Conservation (phyloP, 2,888 invertebrate genomes). For the Ferdinandea cuprea region DNA sequence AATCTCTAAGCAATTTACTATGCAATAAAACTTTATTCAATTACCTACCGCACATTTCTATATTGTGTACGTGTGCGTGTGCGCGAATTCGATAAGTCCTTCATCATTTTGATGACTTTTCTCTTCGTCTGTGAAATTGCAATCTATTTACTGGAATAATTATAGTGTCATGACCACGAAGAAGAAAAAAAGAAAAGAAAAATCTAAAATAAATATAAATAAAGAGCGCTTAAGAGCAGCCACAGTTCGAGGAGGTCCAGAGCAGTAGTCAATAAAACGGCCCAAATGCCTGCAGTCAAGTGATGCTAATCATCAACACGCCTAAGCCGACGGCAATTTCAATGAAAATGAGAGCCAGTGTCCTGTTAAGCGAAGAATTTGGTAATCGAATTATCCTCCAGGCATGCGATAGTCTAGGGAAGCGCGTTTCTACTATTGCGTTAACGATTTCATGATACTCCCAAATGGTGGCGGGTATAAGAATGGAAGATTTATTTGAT, state of each 20-base stretch:
- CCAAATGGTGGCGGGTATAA: not conserved
- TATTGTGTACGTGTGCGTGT: too few species aligned
- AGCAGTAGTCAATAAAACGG: constrained; percentile 1
- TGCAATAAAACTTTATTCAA: constrained; percentile 33
- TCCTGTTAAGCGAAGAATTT: constrained; percentile 7
- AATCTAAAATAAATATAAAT: too few species aligned
- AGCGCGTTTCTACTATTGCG: constrained; percentile 1
- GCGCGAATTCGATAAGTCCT: not conserved
- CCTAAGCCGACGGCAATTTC: constrained; percentile 26
- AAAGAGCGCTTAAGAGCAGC: not conserved
- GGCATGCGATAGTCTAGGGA: constrained; percentile 7
- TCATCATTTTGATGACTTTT: constrained; percentile 18
- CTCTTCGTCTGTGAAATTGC: constrained; percentile 29
- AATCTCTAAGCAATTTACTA: constrained; percentile 27
- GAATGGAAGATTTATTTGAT: not conserved
- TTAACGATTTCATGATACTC: constrained; percentile 16
- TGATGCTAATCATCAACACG: constrained; percentile 25
- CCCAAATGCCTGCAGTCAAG: not conserved
- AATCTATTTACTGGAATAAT: constrained; percentile 49
- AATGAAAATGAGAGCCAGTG: constrained; percentile 19
- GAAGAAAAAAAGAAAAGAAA: not conserved
- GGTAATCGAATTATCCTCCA: constrained; percentile 38
- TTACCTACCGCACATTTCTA: not conserved
- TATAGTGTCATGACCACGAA: constrained; percentile 7
- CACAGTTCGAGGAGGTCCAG: constrained; percentile 2